Conservation (phyloP, 2,797 vertebrate genomes). For the Rhyacichthys aspro region DNA sequence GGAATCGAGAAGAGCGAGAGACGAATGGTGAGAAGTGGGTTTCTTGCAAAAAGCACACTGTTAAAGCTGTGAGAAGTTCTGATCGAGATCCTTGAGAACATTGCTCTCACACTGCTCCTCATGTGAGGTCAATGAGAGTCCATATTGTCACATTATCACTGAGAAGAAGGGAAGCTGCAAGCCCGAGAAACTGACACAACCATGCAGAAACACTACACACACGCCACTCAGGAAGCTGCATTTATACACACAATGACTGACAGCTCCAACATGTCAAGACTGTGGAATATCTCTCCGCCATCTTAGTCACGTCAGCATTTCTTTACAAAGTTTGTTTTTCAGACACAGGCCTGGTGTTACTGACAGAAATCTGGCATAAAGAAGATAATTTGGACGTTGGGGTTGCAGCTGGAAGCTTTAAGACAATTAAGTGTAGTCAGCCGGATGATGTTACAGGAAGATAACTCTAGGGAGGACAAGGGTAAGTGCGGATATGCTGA, state of each 20-base stretch:
- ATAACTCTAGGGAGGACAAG: constrained; percentile 30
- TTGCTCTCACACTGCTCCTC: constrained; percentile 11
- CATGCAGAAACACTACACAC: constrained; percentile 31
- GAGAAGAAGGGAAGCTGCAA: constrained; percentile 25
- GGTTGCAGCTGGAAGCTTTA: constrained; percentile 51
- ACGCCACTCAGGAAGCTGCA: constrained; percentile 26
- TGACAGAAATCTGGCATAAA: constrained; percentile 50
- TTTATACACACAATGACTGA: constrained; percentile 2
- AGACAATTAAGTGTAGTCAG: constrained; percentile 40
- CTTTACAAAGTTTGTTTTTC: constrained; percentile 49
- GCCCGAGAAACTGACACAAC: constrained; percentile 23
- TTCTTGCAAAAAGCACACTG: constrained; percentile 52
- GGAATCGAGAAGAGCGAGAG: constrained; percentile 16
- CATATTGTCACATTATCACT: constrained; percentile 52
- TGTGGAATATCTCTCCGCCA: constrained; percentile 23
- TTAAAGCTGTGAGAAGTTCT: constrained; percentile 42
- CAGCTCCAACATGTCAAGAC: constrained; percentile 12
- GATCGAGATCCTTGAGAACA: constrained; percentile 43
- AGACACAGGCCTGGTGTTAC: constrained; percentile 26
- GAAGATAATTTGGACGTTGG: constrained; percentile 33
- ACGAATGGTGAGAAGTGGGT: constrained; percentile 39
- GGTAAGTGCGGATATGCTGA: constrained; percentile 37
- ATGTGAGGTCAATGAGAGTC: constrained; percentile 60
- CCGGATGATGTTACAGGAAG: constrained; percentile 22
- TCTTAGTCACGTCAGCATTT: constrained; percentile 30